Conservation (phyloP, 2,113 vertebrate species). For the Myiopsitta monachus region DNA sequence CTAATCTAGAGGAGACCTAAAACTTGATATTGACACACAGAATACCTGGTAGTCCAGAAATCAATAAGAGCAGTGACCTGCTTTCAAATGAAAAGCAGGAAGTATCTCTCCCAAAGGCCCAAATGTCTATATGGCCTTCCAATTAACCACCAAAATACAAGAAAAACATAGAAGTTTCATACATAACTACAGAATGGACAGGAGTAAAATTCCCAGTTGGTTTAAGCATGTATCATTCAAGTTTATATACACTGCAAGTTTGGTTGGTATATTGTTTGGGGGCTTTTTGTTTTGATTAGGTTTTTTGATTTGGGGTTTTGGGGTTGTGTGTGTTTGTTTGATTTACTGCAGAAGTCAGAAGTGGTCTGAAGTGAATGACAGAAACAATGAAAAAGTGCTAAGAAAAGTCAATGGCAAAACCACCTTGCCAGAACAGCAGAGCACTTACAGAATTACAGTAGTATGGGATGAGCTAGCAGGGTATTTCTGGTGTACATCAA, state of each 20-base stretch:
- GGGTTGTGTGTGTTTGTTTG: background rate
- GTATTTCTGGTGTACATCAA: constrained; percentile 11
- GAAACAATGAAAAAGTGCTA: background rate
- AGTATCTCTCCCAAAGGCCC: constrained; percentile 50
- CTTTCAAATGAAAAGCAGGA: constrained; percentile 60
- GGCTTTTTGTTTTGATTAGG: background rate
- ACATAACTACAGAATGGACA: background rate
- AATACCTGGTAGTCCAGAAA: constrained; percentile 52
- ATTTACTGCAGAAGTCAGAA: background rate
- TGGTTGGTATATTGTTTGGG: background rate
- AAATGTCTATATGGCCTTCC: background rate
- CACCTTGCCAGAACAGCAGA: background rate
- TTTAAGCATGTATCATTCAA: background rate
- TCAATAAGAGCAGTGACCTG: constrained; percentile 69
- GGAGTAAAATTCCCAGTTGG: background rate
- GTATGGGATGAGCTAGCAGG: background rate
- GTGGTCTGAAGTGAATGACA: background rate
- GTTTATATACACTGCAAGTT: background rate
- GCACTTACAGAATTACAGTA: background rate
- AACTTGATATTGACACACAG: constrained; percentile 16
- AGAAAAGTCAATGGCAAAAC: background rate
- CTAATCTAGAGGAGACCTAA: constrained; percentile 4
- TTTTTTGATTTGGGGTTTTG: background rate
- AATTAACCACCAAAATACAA: background rate
- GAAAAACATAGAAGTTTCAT: background rate